Conservation (phyloP, 2,113 vertebrate genomes). For the Ifrita kowaldi region DNA sequence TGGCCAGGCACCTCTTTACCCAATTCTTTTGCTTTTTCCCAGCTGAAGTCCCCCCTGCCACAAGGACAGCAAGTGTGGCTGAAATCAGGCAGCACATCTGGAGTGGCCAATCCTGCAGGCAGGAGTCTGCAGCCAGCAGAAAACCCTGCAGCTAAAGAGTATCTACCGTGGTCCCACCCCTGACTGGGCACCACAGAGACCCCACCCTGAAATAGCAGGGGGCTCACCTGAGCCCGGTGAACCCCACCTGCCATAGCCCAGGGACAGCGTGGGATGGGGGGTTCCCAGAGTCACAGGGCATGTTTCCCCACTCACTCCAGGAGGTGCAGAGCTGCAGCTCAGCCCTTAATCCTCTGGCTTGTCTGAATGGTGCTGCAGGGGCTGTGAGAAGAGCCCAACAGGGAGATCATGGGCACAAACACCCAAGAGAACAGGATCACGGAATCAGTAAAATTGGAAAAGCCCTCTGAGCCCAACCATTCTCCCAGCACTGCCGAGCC, state of each 20-base stretch:
- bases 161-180: not conserved
- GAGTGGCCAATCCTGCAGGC: not conserved
- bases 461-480: not conserved
- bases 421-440: not conserved
- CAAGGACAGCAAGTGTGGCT: not conserved
- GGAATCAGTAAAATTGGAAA: not conserved
- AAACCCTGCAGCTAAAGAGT: not conserved
- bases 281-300: not conserved
- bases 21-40: not conserved
- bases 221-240: not conserved
- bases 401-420: not conserved
- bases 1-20: not conserved
- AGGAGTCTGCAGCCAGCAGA: not conserved
- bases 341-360: not conserved
- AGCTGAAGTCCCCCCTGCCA: not conserved
- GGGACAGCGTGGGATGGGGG: no score
- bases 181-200: not conserved
- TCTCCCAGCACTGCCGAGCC: not conserved
- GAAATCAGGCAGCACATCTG: not conserved
- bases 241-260: not conserved
- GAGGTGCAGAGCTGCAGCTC: not conserved
- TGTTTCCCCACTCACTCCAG: no score
- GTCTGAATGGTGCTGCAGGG: not conserved
- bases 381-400: not conserved
- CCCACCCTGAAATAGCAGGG: not conserved